A percentile compares a stretch with the other conserved stretches of the same genome.
phyloP scores from a whole-genome alignment of 2,113 vertebrate genomes.

The Neodontobutis hainanensis region DNA sequence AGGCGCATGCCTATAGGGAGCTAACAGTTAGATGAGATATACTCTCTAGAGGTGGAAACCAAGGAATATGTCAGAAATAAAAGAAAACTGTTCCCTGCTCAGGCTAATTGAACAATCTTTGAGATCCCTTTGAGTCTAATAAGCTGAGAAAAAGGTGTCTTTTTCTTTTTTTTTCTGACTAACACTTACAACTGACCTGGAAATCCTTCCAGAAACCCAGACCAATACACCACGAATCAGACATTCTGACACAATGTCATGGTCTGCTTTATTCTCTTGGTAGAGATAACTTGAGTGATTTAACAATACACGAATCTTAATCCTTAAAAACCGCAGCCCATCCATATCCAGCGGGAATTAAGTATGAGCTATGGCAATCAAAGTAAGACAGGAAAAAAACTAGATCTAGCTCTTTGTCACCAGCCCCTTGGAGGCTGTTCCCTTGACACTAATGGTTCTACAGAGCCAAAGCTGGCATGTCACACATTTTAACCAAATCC shows the following conservation, averaged over 20 bases:
- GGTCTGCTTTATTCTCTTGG: constrained; percentile 21
- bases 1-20: constrained; percentile 76
- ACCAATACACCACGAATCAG: constrained; percentile 39
- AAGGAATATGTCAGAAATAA: constrained; percentile 74
- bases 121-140: constrained; percentile 57
- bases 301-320: constrained; percentile 71
- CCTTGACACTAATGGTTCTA: constrained; percentile 63
- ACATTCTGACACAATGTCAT: constrained; percentile 19
- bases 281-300: constrained; percentile 54
- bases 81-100: constrained; percentile 63
- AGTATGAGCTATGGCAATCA: constrained; percentile 71
- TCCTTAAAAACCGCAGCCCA: constrained; percentile 68
- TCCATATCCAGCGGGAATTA: constrained; percentile 71
- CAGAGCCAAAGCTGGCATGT: constrained; percentile 64
- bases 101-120: constrained; percentile 73
- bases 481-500: constrained; percentile 67
- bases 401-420: constrained; percentile 68
- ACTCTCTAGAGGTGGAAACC: constrained; percentile 71
- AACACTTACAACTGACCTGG: constrained; percentile 55
- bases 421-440: constrained; percentile 57
- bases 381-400: constrained; percentile 53
- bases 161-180: constrained; percentile 39
- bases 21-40: constrained; percentile 76
- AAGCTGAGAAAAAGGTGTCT: constrained; percentile 36
- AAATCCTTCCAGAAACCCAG: constrained; percentile 48